phyloP scores from a whole-genome alignment of 1,140 invertebrate genomes.

The Lepidurus packardi region DNA sequence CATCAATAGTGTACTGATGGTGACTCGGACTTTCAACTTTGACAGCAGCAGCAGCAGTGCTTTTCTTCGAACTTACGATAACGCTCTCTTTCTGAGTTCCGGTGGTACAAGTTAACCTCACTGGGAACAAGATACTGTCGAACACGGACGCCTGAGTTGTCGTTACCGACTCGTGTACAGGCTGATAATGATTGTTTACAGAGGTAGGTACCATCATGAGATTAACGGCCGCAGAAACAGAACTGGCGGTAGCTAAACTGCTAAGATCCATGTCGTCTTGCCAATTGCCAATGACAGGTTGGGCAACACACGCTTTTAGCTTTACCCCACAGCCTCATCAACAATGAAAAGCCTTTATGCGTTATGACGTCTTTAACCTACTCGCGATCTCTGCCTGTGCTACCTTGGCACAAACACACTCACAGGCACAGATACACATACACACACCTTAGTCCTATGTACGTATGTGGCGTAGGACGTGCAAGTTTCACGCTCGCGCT shows the following conservation, averaged over 20 bases:
- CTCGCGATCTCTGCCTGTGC: background rate
- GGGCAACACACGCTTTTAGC: slow-evolving; percentile 2
- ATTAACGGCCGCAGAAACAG: background rate
- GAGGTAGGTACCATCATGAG: background rate
- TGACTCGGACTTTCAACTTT: slow-evolving; percentile 1
- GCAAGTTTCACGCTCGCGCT: slow-evolving; percentile 20
- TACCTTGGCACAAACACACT: background rate
- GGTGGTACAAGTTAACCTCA: background rate
- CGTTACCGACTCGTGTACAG: background rate
- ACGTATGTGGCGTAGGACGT: slow-evolving; percentile 18
- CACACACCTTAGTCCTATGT: slow-evolving; percentile 5
- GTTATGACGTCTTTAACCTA: slow-evolving; percentile 4
- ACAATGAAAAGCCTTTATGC: background rate
- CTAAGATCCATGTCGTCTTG: slow-evolving; percentile 3
- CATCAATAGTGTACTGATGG: slow-evolving; percentile 33
- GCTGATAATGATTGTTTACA: background rate
- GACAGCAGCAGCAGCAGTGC: background rate
- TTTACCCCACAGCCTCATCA: background rate
- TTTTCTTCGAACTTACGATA: background rate
- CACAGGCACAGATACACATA: no score
- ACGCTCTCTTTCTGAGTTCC: background rate
- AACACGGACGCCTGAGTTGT: background rate
- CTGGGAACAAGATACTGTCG: background rate
- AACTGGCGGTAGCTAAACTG: background rate
- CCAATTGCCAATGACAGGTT: slow-evolving; percentile 13